phyloP scores from a whole-genome alignment of 1,140 invertebrate species.

The Stenopsyche tienmushanensis region DNA sequence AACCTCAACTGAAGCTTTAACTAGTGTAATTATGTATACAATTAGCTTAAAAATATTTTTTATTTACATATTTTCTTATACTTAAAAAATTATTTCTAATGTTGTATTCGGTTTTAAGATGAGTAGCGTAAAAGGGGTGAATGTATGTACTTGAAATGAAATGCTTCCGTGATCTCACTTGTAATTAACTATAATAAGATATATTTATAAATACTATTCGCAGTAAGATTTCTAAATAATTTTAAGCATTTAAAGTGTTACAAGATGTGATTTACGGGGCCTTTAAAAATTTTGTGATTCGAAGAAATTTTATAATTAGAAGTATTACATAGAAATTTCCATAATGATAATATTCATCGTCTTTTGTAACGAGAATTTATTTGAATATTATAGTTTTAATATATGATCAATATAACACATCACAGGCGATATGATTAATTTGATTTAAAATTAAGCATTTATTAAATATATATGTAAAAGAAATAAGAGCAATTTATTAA shows the following conservation, averaged over 20 bases:
- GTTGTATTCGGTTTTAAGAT: background rate
- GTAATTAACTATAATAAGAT: no score
- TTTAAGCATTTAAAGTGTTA: background rate
- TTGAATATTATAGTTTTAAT: no score
- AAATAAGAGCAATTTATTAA: no score
- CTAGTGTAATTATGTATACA: slow-evolving; percentile 14
- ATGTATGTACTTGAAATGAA: background rate
- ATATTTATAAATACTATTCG: background rate
- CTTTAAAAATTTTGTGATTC: background rate
- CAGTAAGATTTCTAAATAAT: no score
- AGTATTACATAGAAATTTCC: background rate
- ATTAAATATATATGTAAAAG: no score
- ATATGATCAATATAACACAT: no score
- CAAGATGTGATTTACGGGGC: background rate
- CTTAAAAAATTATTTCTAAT: slow-evolving; percentile 4
- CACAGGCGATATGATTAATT: no score
- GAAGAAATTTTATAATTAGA: background rate
- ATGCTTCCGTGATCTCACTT: background rate
- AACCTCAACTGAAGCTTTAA: slow-evolving; percentile 27
- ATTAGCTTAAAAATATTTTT: background rate
- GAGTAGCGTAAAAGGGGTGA: no score
- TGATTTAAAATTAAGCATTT: no score
- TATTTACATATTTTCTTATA: background rate
- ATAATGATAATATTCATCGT: no score
- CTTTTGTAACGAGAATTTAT: no score